phyloP scores from a whole-genome alignment of 2,797 vertebrate species.

The Triplophysa yarkandensis region DNA sequence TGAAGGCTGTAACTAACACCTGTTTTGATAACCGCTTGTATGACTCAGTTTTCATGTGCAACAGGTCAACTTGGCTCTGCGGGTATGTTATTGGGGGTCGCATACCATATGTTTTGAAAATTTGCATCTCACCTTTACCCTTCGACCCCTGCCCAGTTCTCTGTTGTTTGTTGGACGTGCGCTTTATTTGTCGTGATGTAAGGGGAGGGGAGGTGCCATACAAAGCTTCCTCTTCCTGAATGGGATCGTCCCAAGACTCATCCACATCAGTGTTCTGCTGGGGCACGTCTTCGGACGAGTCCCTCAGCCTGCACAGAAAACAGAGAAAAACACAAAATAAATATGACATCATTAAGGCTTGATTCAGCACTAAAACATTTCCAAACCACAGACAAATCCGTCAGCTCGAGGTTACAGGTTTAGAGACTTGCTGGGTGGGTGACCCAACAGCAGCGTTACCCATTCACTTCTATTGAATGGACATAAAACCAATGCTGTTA shows the following conservation, averaged over 20 bases:
- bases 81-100: background rate
- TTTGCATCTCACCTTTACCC: slow-evolving; percentile 75
- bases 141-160: slow-evolving; percentile 71
- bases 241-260: slow-evolving; percentile 85
- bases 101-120: slow-evolving; percentile 18
- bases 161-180: slow-evolving; percentile 90
- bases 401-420: too few species aligned
- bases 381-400: background rate
- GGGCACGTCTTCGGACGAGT: slow-evolving; percentile 75
- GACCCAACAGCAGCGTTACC: too few species aligned
- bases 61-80: background rate
- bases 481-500: too few species aligned
- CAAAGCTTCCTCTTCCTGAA: slow-evolving; percentile 81
- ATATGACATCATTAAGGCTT: background rate
- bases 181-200: slow-evolving; percentile 91
- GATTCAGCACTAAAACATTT: background rate
- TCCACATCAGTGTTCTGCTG: slow-evolving; percentile 78
- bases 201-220: slow-evolving; percentile 89
- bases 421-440: too few species aligned
- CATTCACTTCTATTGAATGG: too few species aligned
- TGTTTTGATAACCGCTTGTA: background rate
- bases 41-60: background rate
- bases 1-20: background rate
- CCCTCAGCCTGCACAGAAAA: slow-evolving; percentile 73
- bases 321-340: slow-evolving; percentile 13